Evolutionary conservation across 2,797 vertebrate species (phyloP), one percentile per base, ranked within the genome.

Genomic region (Ceryle rudis): DNA sequence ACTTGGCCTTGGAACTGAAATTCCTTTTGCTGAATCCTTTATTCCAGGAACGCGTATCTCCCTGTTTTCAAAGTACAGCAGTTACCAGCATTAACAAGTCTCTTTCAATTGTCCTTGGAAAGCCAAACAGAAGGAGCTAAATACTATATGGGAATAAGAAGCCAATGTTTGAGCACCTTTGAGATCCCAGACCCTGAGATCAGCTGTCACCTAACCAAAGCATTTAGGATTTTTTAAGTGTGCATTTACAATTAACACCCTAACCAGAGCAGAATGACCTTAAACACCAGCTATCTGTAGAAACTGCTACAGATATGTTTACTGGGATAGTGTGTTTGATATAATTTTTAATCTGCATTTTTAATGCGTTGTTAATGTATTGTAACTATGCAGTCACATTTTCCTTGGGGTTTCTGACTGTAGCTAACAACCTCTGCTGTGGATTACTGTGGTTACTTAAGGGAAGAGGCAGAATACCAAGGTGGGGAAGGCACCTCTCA

Each of bases 81-180:
- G 22, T 55, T 72, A 83, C 4, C 26, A 72, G 46, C 77, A 39
- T 57, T 83, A 75, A 42, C 23, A 35, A 69, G 35, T 33, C 65
- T 91, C 81, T 92, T 70, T 90, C 75, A 26, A 47, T 74, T 88
- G 65, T 54, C 85, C 58, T 95, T 81, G 72, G 69, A 74, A 83
- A 81, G 14, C 37, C 61, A 86, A 83, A 51, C 37, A 90, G 64
- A 58, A 92, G 46, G 37, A 83, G 5, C 46, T 81, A 67, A 81
- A 61, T 65, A 33, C 31, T 83, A 0, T 49, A 14, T 29, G 47
- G 64, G 31, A 69, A 17, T 81, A 57, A 72, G 81, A 89, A 25
- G 29, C 54, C 51, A 62, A 2, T 29, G 29, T 78, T 52, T 54
- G 39, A 80, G 23, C 51, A 73, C 15, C 7, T 66, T 47, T 41